Conservation (phyloP, 2,797 vertebrate species). For the Peromyscus aztecus region DNA sequence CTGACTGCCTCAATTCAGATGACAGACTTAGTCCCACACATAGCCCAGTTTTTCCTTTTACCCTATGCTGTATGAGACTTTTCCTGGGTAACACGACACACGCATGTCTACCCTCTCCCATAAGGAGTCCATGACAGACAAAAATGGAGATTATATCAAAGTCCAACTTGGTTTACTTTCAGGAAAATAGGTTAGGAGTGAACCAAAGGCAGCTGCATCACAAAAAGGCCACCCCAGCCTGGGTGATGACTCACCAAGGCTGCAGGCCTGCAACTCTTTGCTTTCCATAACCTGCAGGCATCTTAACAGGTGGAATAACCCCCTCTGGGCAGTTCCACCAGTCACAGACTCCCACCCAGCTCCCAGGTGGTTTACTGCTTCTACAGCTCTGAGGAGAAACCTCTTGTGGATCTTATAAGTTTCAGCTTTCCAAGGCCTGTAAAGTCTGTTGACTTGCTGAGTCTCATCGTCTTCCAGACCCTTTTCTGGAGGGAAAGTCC, state of each 20-base stretch:
- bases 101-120: background rate
- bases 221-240: background rate
- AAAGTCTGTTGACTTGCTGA: too few species aligned
- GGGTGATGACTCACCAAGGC: background rate
- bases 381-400: background rate
- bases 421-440: background rate
- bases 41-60: background rate
- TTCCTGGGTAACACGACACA: background rate
- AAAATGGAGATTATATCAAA: background rate
- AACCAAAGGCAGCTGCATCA: background rate
- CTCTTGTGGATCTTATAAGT: background rate
- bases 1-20: background rate
- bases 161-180: background rate
- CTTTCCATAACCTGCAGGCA: too few species aligned
- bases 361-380: background rate
- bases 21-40: background rate
- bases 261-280: background rate
- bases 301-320: rapidly evolving
- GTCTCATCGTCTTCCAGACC: background rate
- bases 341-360: background rate
- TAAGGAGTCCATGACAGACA: background rate
- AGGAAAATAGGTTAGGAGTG: background rate
- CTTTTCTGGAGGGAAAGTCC: background rate
- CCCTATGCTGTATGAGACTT: too few species aligned
- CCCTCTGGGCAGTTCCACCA: rapidly evolving